Percentiles rank a stretch among this genome's conserved stretches.
These are phyloP conservation scores for Phyllotreta striolata DNA, from an alignment of 2,888 invertebrate genomes.

Conservation along the genomic window DNA sequence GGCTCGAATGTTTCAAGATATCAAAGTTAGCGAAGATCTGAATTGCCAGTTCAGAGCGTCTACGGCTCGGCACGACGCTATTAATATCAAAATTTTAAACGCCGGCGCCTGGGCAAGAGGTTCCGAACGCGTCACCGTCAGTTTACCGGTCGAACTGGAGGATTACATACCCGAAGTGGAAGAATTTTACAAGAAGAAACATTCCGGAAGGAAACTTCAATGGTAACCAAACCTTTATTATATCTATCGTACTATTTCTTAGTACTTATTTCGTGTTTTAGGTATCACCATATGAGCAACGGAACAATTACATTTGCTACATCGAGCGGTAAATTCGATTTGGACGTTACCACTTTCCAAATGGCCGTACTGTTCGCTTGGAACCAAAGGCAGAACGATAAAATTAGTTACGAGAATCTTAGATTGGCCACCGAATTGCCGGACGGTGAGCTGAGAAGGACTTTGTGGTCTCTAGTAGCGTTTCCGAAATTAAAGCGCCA, in stretches of 20 bases:
- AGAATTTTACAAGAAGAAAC: constrained; percentile 97
- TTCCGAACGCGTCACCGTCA: constrained; percentile 93
- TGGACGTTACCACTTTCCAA: constrained; percentile 99
- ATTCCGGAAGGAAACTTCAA: constrained; percentile 95
- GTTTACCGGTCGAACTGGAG: constrained; percentile 95
- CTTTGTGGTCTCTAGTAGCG: constrained; percentile 94
- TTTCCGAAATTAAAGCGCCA: constrained; percentile 97
- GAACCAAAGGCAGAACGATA: constrained; percentile 95
- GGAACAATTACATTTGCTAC: constrained; percentile 97
- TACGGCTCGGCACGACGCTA: constrained; percentile 83
- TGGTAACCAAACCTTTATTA: constrained; percentile 68
- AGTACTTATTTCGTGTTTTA: constrained; percentile 33
- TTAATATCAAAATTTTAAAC: constrained; percentile 98
- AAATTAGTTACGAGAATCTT: constrained; percentile 95
- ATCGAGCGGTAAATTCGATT: constrained; percentile 90
- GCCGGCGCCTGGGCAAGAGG: constrained; percentile 94
- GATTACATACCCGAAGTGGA: constrained; percentile 99
- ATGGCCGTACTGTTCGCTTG: constrained; percentile 99
- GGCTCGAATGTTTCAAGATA: constrained; percentile 97
- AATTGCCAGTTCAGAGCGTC: constrained; percentile 83
- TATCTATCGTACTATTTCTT: background rate
- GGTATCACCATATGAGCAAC: constrained; percentile 98
- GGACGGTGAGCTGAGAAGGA: constrained; percentile 92
- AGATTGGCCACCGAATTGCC: constrained; percentile 96
- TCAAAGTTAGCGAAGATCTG: constrained; percentile 96